Base-by-base conservation (phyloP, 2,888 invertebrate genomes). In the Elegia similella region DNA sequence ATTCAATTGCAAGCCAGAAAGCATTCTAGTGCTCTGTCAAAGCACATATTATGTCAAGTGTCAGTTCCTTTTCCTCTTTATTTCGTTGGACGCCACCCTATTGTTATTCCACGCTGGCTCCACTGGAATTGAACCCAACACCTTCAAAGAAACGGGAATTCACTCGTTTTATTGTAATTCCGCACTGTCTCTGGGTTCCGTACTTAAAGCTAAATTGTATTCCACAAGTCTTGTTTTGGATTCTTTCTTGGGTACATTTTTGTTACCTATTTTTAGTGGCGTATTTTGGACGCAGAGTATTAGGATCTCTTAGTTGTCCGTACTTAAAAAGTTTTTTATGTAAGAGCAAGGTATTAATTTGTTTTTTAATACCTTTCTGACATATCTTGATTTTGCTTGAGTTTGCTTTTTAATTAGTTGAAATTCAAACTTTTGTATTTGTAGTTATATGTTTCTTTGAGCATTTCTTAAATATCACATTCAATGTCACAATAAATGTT, bases 141-240 rank as follows among this genome's bases (percentile, higher is more conserved):
- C 77, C 75, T 76, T 74, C 74, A 74, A 76, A 78, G 78, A 76
- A 76, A 72, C 70, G 76, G 71, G 78, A 79, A 80, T 82, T 80
- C 75, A 80, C 78, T 77, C 72, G 72, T 78, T 82, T 83, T 81
- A 84, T 82, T 80, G 80, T 78, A 72, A 79, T 77, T 80, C 80
- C 82, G 82, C 78, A 81, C 78, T 78, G 73, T 75, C 77, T 57
- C 62, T 57, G 61, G 60, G 59, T 53, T 57, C 53, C 50, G 56
- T 46, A 46, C 34, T 42, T 55, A 48, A 48, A 42, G 42, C 55
- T 47, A 48, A 30, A 47, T 56, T 30, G 47, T 48, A 42, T 50
- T 42, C 29, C 16, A 1, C 29, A 42, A 42, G 34, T 47, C 38
- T 34, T 38, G 17, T 55, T 44, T 23, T 38, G 34, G 16, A 47